Percentiles rank a stretch among this genome's conserved stretches.
Conservation (phyloP, 30 jellyfish, hydroid and myxozoan genomes). For the Aurelia aurita region DNA sequence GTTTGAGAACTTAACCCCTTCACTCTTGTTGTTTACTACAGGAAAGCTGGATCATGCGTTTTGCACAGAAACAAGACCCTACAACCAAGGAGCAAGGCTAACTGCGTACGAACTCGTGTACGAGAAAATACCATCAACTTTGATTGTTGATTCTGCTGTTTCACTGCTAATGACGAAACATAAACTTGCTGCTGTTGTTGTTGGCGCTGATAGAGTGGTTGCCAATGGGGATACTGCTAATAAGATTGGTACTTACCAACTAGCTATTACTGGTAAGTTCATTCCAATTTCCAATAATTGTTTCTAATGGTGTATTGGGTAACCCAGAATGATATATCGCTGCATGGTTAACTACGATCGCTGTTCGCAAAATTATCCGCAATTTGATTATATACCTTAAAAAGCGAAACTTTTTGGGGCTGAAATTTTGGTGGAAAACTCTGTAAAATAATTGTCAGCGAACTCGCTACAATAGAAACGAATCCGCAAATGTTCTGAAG, state of each 20-base stretch:
- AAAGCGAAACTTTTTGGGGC: too few species aligned
- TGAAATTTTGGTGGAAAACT: too few species aligned
- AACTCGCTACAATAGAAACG: too few species aligned
- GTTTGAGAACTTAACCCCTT: too few species aligned
- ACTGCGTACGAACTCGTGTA: constrained; percentile 90
- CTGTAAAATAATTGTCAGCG: too few species aligned
- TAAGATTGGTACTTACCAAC: constrained; percentile 95
- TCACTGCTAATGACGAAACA: constrained; percentile 82
- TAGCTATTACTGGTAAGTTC: constrained; percentile 74
- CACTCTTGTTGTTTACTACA: background rate
- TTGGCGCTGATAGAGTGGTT: constrained; percentile 97
- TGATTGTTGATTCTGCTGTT: constrained; percentile 92
- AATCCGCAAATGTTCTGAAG: too few species aligned
- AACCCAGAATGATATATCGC: too few species aligned
- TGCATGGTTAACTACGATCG: too few species aligned
- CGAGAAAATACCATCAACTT: constrained; percentile 88
- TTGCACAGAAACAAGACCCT: constrained; percentile 98
- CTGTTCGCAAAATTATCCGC: too few species aligned
- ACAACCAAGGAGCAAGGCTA: constrained; percentile 96
- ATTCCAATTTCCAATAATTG: too few species aligned
- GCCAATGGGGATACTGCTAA: constrained; percentile 97
- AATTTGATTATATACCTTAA: too few species aligned
- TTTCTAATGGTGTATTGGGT: too few species aligned
- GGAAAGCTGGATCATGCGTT: constrained; percentile 73
- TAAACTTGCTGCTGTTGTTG: constrained; percentile 83